Percentiles rank a stretch among this genome's conserved stretches.
Evolutionary conservation across 2,113 vertebrate genomes (phyloP).

Genomic region (Solenodon paradoxus): DNA sequence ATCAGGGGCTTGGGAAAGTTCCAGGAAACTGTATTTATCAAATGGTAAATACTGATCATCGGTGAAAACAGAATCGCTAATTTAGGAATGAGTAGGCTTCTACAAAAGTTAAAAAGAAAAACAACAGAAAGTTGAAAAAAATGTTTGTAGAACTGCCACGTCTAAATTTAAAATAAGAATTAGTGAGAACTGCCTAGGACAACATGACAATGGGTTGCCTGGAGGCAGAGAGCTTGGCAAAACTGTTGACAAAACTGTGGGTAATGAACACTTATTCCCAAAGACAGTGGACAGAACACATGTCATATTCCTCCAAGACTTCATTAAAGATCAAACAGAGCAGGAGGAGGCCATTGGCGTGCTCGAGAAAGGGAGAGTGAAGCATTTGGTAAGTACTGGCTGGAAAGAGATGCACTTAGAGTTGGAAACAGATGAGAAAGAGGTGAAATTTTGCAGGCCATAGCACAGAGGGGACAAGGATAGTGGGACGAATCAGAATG

Average conservation of each 20-base stretch:
- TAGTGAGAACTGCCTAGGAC: not conserved
- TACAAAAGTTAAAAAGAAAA: not conserved
- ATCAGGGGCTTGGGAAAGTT: not conserved
- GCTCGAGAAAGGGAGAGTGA: not conserved
- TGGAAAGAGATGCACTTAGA: not conserved
- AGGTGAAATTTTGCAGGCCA: not conserved
- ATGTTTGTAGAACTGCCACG: not conserved
- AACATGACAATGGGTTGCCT: not conserved
- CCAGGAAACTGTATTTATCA: not conserved
- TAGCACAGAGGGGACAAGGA: not conserved
- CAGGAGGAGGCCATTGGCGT: not conserved
- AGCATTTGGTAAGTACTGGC: not conserved
- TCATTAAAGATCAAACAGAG: slow-evolving; percentile 53
- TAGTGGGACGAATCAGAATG: not conserved
- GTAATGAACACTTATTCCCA: not conserved
- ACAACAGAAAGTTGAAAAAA: not conserved
- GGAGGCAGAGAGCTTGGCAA: not conserved
- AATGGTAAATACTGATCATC: not conserved
- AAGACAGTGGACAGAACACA: not conserved
- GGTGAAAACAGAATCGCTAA: not conserved
- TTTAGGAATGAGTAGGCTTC: not conserved
- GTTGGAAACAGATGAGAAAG: not conserved
- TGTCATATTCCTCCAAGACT: not conserved
- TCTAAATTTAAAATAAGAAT: slow-evolving; percentile 13
- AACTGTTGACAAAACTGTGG: not conserved